A percentile compares a stretch with the other conserved stretches of the same genome.
Conservation (phyloP, 2,888 invertebrate genomes). For the Parnassius smintheus region DNA sequence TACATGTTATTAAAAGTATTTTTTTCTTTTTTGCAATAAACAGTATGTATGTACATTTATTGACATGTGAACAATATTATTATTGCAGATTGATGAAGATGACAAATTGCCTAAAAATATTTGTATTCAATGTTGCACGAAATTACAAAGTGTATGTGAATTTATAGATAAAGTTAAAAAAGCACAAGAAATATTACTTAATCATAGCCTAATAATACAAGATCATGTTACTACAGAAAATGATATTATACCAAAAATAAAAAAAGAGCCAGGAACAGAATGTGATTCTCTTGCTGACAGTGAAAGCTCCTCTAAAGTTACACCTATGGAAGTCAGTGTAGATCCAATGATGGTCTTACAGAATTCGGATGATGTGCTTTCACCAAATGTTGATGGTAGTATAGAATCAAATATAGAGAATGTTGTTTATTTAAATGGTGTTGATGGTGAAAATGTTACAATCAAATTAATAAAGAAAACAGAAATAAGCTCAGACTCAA, state of each 20-base stretch:
- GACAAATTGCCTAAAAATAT: conserved; percentile 86
- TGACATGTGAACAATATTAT: no score
- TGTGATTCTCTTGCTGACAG: conserved; percentile 34
- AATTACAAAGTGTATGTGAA: conserved; percentile 84
- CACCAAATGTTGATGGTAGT: conserved; percentile 38
- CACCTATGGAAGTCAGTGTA: conserved; percentile 85
- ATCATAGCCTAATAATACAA: conserved; percentile 63
- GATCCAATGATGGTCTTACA: conserved; percentile 86
- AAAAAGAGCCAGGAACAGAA: conserved; percentile 37
- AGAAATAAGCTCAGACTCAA: conserved; percentile 18
- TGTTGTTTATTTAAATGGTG: conserved; percentile 48
- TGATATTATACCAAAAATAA: conserved; percentile 31
- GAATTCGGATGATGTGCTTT: conserved; percentile 68
- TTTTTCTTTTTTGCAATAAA: no score
- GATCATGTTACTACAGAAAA: conserved; percentile 29
- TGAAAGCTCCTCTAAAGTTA: conserved; percentile 53
- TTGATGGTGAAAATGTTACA: conserved; percentile 55
- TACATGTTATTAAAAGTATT: no score
- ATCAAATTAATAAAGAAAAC: conserved; percentile 61
- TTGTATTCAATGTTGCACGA: conserved; percentile 83
- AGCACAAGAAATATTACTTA: conserved; percentile 81
- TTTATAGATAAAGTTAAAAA: conserved; percentile 84
- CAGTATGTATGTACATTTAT: no score
- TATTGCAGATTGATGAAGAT: conserved; percentile 82
- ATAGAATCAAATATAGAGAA: conserved; percentile 37